Evolutionary conservation across 2,888 invertebrate species (phyloP), one percentile per base, ranked within the genome.

Genomic region (Leucozona laternaria): DNA sequence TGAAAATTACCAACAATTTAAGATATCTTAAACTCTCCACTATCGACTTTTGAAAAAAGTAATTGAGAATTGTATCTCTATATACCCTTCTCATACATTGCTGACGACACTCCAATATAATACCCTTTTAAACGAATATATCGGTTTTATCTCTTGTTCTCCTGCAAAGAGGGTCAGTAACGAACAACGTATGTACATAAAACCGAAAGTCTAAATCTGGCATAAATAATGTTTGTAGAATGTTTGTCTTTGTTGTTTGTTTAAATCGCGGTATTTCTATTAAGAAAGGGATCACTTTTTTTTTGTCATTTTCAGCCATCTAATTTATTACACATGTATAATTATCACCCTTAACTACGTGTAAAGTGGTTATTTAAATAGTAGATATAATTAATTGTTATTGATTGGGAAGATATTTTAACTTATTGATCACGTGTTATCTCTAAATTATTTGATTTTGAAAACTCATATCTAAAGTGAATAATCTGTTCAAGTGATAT

Each of bases 251-350:
- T 34, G 11, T 34, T 5, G 28, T 31, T 31, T 28, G 2, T 43
- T 6, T 43, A 0, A n/a, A n/a, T n/a, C 7, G n/a, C 0, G 4
- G 7, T 1, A 10, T 2, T 17, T 11, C 11, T 20, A 48, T 20
- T 8, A 20, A 10, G 10, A 43, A 48, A 20, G 11, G 10, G 7
- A 13, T 58, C 20, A 22, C 20, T 37, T 31, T 58, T 58, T 34
- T 28, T 58, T 58, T 37, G 5, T 8, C 15, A 40, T 58, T 20
- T 37, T 11, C 20, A 60, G 2, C 31, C 17, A 13, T 22, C 60
- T 60, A 60, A 60, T 60, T 40, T 22, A 22, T 60, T 22, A 15
- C 60, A 60, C 22, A 60, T 60, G 60, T 40, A 15, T n/a, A 60
- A 40, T 60, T 37, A 60, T 37, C 22, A 22, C 20, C 20, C 17